Conservation (phyloP, 2,113 vertebrate genomes). For the Tupaia chinensis region DNA sequence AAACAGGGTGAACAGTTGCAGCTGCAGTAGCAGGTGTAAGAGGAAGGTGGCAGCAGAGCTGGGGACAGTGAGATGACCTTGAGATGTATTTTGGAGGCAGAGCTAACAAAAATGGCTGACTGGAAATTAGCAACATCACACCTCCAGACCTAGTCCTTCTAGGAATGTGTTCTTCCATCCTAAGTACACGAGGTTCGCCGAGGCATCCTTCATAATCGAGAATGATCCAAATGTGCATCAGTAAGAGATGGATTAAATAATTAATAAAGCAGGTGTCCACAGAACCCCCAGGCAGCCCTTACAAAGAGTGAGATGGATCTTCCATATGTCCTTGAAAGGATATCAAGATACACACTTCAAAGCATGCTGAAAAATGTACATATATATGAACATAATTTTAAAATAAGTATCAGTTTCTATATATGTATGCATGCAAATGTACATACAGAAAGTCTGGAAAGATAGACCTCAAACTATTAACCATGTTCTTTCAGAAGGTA, state of each 20-base stretch:
- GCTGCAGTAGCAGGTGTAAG: not conserved
- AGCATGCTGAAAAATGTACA: not conserved
- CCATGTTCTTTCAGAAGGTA: not conserved
- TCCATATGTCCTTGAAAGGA: not conserved
- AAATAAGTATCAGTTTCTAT: not conserved
- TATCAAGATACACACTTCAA: not conserved
- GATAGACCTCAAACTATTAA: not conserved
- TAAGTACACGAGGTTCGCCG: not conserved
- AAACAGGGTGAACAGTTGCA: not conserved
- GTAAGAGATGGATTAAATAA: not conserved
- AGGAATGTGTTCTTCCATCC: not conserved
- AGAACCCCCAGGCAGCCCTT: not conserved
- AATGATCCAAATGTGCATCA: not conserved
- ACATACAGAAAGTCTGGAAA: not conserved
- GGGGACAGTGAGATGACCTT: not conserved
- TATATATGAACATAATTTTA: not conserved
- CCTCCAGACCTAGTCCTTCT: not conserved
- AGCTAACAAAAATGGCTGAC: not conserved
- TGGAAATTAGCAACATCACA: not conserved
- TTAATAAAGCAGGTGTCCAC: fast-evolving
- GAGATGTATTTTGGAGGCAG: not conserved
- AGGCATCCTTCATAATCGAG: not conserved
- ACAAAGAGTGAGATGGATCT: not conserved
- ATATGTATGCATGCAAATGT: not conserved
- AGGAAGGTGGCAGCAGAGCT: not conserved